phyloP scores from a whole-genome alignment of 1,140 invertebrate genomes.

The Euschistus heros region DNA sequence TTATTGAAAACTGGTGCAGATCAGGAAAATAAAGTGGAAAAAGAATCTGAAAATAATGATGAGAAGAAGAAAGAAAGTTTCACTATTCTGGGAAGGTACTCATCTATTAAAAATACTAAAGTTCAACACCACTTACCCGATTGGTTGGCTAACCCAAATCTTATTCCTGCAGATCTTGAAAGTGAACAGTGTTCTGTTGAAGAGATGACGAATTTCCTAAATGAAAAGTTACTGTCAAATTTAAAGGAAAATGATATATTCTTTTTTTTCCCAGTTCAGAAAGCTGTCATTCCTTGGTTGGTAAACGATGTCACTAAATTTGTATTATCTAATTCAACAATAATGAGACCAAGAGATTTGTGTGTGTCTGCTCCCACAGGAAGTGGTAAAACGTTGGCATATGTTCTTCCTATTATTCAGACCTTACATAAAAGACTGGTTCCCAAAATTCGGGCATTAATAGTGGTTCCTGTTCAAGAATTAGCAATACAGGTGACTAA shows the following conservation, averaged over 20 bases:
- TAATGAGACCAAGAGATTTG: conserved; percentile 68
- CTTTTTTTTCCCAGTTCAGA: conserved; percentile 77
- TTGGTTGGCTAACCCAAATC: conserved; percentile 72
- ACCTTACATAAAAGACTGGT: conserved; percentile 31
- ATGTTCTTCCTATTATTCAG: conserved; percentile 85
- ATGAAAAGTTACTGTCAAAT: conserved; percentile 44
- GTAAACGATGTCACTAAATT: conserved; percentile 45
- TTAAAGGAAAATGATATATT: conserved; percentile 61
- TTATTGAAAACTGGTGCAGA: too few relatives aligned
- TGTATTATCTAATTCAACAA: conserved; percentile 44
- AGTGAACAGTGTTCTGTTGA: conserved; percentile 46
- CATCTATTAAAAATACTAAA: too few relatives aligned
- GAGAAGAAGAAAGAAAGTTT: too few relatives aligned
- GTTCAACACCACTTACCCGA: conserved; percentile 46
- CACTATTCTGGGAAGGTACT: too few relatives aligned
- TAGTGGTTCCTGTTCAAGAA: conserved; percentile 86
- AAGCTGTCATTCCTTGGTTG: conserved; percentile 58
- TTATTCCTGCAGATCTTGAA: conserved; percentile 60
- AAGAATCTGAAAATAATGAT: too few relatives aligned
- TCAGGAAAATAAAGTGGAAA: too few relatives aligned
- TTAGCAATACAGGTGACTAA: conserved; percentile 79
- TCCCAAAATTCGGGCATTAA: conserved; percentile 62
- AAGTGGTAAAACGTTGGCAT: conserved; percentile 93
- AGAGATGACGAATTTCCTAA: conserved; percentile 35
- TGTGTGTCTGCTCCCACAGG: conserved; percentile 96